Evolutionary conservation across 2,888 invertebrate genomes (phyloP).

Genomic region (Psococerastis gibbosa): DNA sequence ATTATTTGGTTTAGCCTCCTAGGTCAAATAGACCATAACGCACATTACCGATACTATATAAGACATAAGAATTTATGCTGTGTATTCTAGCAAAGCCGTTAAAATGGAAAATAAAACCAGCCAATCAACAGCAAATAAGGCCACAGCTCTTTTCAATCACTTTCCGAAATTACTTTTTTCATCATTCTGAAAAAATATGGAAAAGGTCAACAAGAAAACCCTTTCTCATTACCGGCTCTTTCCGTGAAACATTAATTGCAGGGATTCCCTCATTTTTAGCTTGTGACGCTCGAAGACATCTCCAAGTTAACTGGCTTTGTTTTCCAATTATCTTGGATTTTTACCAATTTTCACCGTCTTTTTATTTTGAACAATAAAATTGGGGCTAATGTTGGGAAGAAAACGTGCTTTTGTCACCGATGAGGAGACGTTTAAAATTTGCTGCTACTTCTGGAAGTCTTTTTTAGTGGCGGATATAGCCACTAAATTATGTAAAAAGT

Average conservation of each 20-base stretch:
- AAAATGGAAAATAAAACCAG: too few species aligned
- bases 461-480: too few species aligned
- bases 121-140: too few species aligned
- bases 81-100: too few species aligned
- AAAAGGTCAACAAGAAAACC: not conserved
- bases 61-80: too few species aligned
- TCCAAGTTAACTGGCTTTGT: not conserved
- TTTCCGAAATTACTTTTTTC: not conserved
- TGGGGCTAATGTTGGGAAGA: not conserved
- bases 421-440: too few species aligned
- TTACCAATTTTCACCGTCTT: not conserved
- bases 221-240: not conserved
- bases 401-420: not conserved
- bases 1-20: too few species aligned
- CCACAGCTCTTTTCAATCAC: too few species aligned
- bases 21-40: too few species aligned
- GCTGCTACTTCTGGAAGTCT: too few species aligned
- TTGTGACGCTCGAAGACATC: not conserved
- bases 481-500: too few species aligned
- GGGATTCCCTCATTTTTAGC: not conserved
- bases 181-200: not conserved
- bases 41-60: too few species aligned
- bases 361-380: not conserved
- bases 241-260: not conserved
- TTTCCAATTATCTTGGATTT: not conserved